Evolutionary conservation across 2,888 invertebrate species (phyloP), one percentile per base, ranked within the genome.

Genomic region (Rambutsinella grinnellia): DNA sequence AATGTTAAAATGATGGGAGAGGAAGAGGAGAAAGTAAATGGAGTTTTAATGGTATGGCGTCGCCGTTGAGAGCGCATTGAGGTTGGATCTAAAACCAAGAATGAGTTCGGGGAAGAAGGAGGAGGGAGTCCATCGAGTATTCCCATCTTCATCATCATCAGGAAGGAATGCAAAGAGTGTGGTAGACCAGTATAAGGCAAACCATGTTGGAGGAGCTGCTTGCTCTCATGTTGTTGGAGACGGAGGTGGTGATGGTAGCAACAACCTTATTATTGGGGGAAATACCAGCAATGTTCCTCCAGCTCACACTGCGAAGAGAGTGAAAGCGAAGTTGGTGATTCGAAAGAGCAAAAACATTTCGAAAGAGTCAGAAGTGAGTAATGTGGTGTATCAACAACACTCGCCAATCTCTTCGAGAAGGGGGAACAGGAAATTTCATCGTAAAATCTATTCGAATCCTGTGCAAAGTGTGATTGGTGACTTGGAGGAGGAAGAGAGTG

Each of bases 321-420:
- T 83, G 24, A 83, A 82, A 56, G 76, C 83, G 5, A 76, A 79
- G 49, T 69, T 83, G 36, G 69, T 82, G 0, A 78, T 83, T 46
- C 76, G 81, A 51, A 82, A 81, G 47, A 65, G 75, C 23, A 65
- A 53, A 51, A 78, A 65, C 47, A 23, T 57, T 63, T 3, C 60
- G 60, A 46, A 65, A 69, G 51, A 56, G 47, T 26, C 10, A n/a
- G n/a, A 24, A 36, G 36, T 36, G 53, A 44, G 56, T 44, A 63
- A 65, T 36, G 61, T 68, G 76, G 79, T 62, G 75, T 78, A 24
- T 74, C 78, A 44, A 72, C 68, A 47, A 17, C 27, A 66, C 21
- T 68, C 67, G 23, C 67, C 63, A 24, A 21, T 54, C 17, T 49
- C 65, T 13, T 28, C 60, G 24, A 63, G 57, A 28, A 61, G 60